Conservation (phyloP, 2,888 invertebrate genomes). For the Callyntrura guangdongensis region DNA sequence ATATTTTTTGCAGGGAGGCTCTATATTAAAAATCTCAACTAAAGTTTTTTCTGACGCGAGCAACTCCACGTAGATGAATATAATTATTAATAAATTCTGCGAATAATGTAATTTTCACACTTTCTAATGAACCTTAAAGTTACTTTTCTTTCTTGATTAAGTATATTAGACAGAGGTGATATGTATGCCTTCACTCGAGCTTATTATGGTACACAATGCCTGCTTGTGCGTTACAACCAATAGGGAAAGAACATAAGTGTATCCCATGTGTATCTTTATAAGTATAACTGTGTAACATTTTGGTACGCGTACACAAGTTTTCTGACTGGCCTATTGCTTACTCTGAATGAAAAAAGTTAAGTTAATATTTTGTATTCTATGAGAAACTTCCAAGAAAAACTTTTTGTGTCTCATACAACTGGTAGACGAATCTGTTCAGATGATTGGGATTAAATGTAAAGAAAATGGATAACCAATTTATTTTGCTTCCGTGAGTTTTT, state of each 20-base stretch:
- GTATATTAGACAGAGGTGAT: background rate
- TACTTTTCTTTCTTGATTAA: conserved; percentile 34
- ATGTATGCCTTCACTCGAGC: conserved; percentile 13
- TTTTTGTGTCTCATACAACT: background rate
- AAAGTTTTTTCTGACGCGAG: background rate
- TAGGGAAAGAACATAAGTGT: background rate
- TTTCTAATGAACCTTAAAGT: conserved; percentile 57
- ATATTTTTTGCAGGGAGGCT: background rate
- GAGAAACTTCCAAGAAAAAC: conserved; percentile 45
- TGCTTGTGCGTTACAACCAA: background rate
- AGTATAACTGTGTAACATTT: background rate
- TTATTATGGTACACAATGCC: background rate
- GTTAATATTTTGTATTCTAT: background rate
- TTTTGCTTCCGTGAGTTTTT: background rate
- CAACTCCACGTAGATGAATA: background rate
- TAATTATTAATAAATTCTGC: conserved; percentile 53
- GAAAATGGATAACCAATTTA: conserved; percentile 54
- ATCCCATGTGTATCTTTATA: background rate
- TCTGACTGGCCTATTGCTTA: background rate
- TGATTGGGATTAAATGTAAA: conserved; percentile 53
- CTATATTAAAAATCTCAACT: background rate
- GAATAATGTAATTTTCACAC: conserved; percentile 60
- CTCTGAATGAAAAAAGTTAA: background rate
- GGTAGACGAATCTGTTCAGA: conserved; percentile 11
- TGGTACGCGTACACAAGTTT: background rate